Percentiles rank a stretch among this genome's conserved stretches.
These are phyloP conservation scores for Podilymbus podiceps DNA, from an alignment of 2,113 vertebrate species.

Conservation along the genomic window DNA sequence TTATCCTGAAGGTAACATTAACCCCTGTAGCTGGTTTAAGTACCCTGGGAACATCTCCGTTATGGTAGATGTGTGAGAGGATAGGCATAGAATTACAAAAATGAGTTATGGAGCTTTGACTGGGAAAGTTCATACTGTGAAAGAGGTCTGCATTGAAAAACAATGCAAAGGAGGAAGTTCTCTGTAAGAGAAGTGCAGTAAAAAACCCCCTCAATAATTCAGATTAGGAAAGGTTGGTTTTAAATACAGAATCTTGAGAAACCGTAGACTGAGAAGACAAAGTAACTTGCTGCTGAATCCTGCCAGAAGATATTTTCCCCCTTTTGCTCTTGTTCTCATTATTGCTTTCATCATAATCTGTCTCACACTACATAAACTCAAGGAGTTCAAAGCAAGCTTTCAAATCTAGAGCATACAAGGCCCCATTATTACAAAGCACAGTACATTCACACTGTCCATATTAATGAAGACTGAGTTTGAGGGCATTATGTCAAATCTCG, in stretches of 20 bases:
- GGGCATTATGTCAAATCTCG: not conserved
- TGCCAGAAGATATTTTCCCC: not conserved
- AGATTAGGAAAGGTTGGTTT: not conserved
- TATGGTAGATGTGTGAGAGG: not conserved
- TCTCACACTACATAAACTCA: not conserved
- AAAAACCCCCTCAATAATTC: not conserved
- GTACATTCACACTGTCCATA: not conserved
- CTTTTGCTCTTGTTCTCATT: not conserved
- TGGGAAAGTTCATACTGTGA: not conserved
- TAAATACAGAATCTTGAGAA: not conserved
- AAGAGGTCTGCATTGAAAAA: not conserved
- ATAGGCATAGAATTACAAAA: not conserved
- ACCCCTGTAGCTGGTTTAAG: not conserved
- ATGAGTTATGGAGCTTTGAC: not conserved
- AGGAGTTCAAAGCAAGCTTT: slow-evolving; percentile 3
- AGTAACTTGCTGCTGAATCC: not conserved
- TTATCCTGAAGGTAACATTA: not conserved
- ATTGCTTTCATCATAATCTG: not conserved
- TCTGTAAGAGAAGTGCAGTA: not conserved
- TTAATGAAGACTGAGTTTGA: not conserved
- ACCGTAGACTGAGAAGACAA: not conserved
- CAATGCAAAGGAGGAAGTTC: not conserved
- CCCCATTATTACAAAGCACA: not conserved
- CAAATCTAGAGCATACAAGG: not conserved
- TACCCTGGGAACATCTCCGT: not conserved